Conservation (phyloP, 2,888 invertebrate genomes). For the Spisula solida region DNA sequence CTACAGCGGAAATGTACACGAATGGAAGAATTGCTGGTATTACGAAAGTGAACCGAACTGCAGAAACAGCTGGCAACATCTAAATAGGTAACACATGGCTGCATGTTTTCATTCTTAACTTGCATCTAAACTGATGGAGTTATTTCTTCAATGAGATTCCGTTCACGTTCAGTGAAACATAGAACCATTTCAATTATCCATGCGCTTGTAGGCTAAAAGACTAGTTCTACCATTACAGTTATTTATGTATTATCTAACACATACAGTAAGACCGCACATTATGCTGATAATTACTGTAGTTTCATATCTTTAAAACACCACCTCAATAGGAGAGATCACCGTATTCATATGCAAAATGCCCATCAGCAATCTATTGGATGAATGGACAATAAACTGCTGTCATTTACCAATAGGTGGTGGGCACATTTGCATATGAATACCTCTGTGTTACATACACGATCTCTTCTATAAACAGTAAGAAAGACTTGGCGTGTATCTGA, state of each 20-base stretch:
- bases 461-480: no score
- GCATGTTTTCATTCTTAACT: neutral
- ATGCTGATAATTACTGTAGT: no score
- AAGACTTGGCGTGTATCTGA: neutral
- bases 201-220: neutral
- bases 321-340: no score
- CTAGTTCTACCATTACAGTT: neutral
- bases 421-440: no score
- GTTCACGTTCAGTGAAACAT: neutral
- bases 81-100: neutral
- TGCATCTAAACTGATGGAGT: constrained; percentile 1
- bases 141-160: constrained; percentile 28
- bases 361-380: no score
- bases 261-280: no score
- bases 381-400: no score
- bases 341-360: no score
- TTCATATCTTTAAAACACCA: no score
- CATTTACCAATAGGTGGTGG: no score
- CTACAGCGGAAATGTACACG: neutral
- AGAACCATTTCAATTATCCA: neutral
- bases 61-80: neutral
- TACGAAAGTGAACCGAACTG: neutral
- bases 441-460: no score
- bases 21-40: neutral
- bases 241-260: no score